Evolutionary conservation across 1,140 invertebrate genomes (phyloP), one percentile per base, ranked within the genome.

Genomic region (Magallana gigas): DNA sequence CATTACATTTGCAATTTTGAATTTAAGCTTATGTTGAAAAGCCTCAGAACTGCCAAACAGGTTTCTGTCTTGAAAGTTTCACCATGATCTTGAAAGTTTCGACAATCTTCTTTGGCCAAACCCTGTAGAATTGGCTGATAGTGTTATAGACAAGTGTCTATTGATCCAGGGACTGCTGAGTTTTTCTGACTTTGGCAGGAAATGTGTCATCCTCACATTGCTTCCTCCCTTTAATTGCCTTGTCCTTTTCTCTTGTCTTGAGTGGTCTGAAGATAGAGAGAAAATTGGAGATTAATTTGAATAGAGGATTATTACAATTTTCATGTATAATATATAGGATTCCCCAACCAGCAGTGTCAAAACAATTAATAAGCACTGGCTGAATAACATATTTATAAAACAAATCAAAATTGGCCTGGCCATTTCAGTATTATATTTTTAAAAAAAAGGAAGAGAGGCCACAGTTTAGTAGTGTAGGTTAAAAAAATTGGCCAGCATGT

Each of bases 241-340:
- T 71, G 68, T 71, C 68, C 68, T 71, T 71, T 71, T 71, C 68
- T 71, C 68, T 71, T 71, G 68, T 71, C 68, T 71, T 71, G 68
- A 71, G 68, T 71, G 68, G n/a, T 71, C 68, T 71, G 68, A 71
- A 71, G 68, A 71, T 71, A 71, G 8, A 71, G 16, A 18, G 36
- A 29, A 23, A 71, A 71, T 11, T 29, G 23, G 1, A 71, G 68
- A 71, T 71, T 71, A 71, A 71, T 18, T 71, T 36, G 68, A 71
- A 23, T 71, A 29, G 36, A 29, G 23, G 36, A 71, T 71, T 71
- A 71, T 29, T 23, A 8, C 68, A 29, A 23, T 36, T 4, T 48
- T 71, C 8, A 6, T 71, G 36, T 71, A 11, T 71, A 48, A 48
- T 48, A 48, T 48, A 11, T 11, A 23, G 12, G 18, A 23, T 23